Evolutionary conservation across 2,113 vertebrate genomes (phyloP), one percentile per base, ranked within the genome.

Genomic region (Calidris pygmaea): DNA sequence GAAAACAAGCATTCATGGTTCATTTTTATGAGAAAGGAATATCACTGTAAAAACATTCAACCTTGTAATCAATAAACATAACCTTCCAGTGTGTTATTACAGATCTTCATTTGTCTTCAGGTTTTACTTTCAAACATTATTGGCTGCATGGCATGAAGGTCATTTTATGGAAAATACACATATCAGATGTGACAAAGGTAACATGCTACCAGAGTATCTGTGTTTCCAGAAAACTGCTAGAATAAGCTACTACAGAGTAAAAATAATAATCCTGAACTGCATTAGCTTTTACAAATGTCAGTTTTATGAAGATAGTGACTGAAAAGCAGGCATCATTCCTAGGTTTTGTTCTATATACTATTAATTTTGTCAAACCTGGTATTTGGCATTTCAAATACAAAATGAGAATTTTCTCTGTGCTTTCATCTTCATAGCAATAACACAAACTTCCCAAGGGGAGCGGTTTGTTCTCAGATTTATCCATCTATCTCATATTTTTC

Each of bases 61-160:
- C 43, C 68, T 79, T 60, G 47, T 87, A 95, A 93, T 96, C 91
- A 86, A 90, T 94, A 97, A 93, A 96, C 90, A 95, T 95, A 96
- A 89, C 74, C 77, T 93, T 89, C 82, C 37, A 75, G n/a, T 48
- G 26, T 93, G 73, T 92, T 97, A 81, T 90, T 95, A 90, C 53
- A 94, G 87, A 93, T 59, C 56, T 96, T 95, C 87, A 91, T 96
- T 92, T 94, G n/a, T 95, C 88, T 95, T 95, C 77, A 78, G 37
- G 22, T 91, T 95, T 96, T 93, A 89, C 85, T 94, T 94, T 88
- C 68, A 90, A 92, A 45, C 56, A 85, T 89, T 86, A 94, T 67
- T 91, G 92, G 39, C 55, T 91, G 55, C 50, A 47, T 68, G 68
- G 21, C 70, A 91, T 92, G 87, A 91, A 97, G 93, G 93, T 97